Evolutionary conservation across 2,888 invertebrate genomes (phyloP).

Genomic region (Thumatha senex): DNA sequence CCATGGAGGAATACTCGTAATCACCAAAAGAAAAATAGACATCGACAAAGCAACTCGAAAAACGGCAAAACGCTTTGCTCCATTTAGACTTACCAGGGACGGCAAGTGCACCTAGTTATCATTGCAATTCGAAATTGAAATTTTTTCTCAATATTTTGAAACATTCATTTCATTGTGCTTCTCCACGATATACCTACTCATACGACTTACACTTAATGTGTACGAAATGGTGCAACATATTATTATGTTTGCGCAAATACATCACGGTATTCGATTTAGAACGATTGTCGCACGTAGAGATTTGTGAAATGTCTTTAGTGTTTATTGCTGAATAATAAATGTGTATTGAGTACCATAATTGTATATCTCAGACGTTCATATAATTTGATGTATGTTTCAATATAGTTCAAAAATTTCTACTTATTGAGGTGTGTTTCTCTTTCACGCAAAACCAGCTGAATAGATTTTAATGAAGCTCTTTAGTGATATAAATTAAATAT

Average conservation of each 20-base stretch:
- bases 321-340: constrained; percentile 11
- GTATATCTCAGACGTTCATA: neutral
- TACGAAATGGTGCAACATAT: constrained; percentile 15
- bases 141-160: constrained; percentile 4
- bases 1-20: no score
- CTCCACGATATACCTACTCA: constrained; percentile 8
- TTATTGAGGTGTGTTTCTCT: no score
- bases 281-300: constrained; percentile 16
- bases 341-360: neutral
- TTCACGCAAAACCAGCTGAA: no score
- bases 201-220: constrained; percentile 11
- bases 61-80: no score
- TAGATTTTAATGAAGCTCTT: no score
- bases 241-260: constrained; percentile 21
- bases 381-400: neutral
- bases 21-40: no score
- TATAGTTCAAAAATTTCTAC: no score
- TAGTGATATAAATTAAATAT: no score
- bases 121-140: neutral
- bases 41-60: no score
- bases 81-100: no score
- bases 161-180: constrained; percentile 8
- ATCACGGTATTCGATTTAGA: constrained; percentile 15
- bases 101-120: no score
- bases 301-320: constrained; percentile 14